Evolutionary conservation across 1,140 invertebrate genomes (phyloP).

Genomic region (Drosophila asahinai): DNA sequence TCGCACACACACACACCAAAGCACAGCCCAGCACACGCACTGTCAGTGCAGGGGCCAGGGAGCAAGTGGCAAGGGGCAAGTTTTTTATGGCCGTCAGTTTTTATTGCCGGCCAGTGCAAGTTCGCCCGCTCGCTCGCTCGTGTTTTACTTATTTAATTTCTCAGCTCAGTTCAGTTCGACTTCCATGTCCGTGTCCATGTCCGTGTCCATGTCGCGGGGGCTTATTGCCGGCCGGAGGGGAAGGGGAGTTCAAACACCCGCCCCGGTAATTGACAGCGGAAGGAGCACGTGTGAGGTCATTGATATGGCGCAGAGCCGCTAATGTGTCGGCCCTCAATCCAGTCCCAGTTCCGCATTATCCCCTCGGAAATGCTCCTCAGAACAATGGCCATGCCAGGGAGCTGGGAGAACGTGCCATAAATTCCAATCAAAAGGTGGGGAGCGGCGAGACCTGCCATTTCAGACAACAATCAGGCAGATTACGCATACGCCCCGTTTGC

Average conservation of each 20-base stretch:
- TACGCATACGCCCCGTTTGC: constrained; percentile 26
- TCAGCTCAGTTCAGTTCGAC: constrained; percentile 32
- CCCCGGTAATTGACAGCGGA: constrained; percentile 58
- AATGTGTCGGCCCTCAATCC: constrained; percentile 43
- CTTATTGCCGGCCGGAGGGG: neutral
- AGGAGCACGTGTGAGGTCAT: constrained; percentile 62
- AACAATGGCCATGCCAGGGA: constrained; percentile 48
- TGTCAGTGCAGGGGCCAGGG: constrained; percentile 8
- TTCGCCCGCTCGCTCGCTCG: constrained; percentile 5
- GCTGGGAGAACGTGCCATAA: constrained; percentile 66
- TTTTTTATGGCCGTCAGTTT: constrained; percentile 65
- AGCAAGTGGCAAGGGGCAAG: neutral
- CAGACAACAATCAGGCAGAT: constrained; percentile 14
- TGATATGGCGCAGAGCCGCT: constrained; percentile 60
- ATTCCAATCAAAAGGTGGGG: constrained; percentile 62
- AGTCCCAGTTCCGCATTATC: constrained; percentile 27
- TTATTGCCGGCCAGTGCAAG: constrained; percentile 70
- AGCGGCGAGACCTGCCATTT: constrained; percentile 33
- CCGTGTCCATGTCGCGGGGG: constrained; percentile 35
- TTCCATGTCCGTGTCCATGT: constrained; percentile 26
- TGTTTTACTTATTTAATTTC: constrained; percentile 82
- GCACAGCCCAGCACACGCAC: constrained; percentile 9
- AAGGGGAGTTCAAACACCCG: neutral
- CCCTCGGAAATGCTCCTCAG: constrained; percentile 8
- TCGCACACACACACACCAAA: constrained; percentile 57